Conservation (phyloP, 2,797 vertebrate genomes). For the Gallinago solitaria region DNA sequence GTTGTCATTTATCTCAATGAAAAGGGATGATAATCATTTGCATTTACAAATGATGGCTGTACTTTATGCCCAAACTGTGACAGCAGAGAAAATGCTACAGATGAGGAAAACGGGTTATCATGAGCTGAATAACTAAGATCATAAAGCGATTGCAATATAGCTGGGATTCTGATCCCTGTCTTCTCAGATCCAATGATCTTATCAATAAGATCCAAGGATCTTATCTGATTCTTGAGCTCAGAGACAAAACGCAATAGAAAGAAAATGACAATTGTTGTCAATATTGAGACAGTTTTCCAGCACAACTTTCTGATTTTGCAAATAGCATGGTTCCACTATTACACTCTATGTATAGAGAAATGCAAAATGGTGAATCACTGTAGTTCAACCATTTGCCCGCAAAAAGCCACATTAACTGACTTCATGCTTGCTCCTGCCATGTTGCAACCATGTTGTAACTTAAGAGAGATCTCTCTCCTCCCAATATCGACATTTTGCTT, state of each 20-base stretch:
- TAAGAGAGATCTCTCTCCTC: background rate
- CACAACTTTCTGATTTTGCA: background rate
- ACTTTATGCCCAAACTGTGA: background rate
- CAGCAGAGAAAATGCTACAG: background rate
- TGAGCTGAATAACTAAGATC: background rate
- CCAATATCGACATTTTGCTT: background rate
- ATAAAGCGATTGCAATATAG: background rate
- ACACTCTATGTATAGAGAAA: background rate
- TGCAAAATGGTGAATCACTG: background rate
- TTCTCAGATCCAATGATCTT: background rate
- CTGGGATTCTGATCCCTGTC: background rate
- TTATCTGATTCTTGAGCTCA: background rate
- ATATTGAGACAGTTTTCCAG: background rate
- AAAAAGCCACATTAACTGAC: background rate
- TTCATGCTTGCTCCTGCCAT: fast-evolving
- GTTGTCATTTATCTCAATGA: background rate
- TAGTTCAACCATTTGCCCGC: fast-evolving
- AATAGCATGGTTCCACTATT: background rate
- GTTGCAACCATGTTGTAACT: background rate
- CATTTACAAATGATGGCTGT: background rate
- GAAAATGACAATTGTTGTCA: background rate
- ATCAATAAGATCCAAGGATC: too few species aligned
- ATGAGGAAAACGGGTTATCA: background rate
- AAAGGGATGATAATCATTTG: background rate
- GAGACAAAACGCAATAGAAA: background rate